A percentile compares a stretch with the other conserved stretches of the same genome.
phyloP scores from a whole-genome alignment of 2,888 invertebrate species.

The Zeuzera pyrina region DNA sequence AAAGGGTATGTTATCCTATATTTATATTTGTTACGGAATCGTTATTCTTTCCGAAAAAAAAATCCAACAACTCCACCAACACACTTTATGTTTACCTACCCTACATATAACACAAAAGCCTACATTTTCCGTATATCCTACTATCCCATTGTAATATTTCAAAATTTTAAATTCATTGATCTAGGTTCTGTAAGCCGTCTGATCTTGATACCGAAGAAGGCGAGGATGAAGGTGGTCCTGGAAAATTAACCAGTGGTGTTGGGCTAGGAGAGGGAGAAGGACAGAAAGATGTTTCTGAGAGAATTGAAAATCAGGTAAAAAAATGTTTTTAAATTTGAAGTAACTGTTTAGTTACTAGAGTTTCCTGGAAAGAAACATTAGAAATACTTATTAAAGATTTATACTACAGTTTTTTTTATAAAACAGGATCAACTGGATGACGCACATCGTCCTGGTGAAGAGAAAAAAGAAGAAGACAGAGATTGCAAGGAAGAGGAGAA shows the following conservation, averaged over 20 bases:
- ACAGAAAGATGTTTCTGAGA: slow-evolving; percentile 95
- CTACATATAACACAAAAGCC: no score
- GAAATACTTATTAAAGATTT: neutral
- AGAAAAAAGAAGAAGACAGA: slow-evolving; percentile 81
- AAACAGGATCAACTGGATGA: slow-evolving; percentile 95
- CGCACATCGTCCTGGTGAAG: slow-evolving; percentile 83
- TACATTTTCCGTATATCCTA: no score
- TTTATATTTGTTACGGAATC: neutral
- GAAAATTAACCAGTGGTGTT: slow-evolving; percentile 79
- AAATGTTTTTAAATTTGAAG: slow-evolving; percentile 1
- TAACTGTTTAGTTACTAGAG: neutral
- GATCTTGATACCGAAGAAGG: slow-evolving; percentile 85
- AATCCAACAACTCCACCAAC: neutral
- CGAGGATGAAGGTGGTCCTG: slow-evolving; percentile 76
- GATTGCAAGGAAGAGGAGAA: slow-evolving; percentile 91
- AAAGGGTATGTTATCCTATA: slow-evolving; percentile 70
- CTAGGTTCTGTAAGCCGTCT: slow-evolving; percentile 93
- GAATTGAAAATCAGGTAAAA: slow-evolving; percentile 78
- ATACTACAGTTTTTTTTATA: neutral
- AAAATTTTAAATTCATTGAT: no score
- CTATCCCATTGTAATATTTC: no score
- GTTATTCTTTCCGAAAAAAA: neutral
- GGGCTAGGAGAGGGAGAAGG: slow-evolving; percentile 96
- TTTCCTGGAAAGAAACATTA: neutral
- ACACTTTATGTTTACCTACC: neutral